Evolutionary conservation across 2,888 invertebrate genomes (phyloP).

Genomic region (Erebia ligea): DNA sequence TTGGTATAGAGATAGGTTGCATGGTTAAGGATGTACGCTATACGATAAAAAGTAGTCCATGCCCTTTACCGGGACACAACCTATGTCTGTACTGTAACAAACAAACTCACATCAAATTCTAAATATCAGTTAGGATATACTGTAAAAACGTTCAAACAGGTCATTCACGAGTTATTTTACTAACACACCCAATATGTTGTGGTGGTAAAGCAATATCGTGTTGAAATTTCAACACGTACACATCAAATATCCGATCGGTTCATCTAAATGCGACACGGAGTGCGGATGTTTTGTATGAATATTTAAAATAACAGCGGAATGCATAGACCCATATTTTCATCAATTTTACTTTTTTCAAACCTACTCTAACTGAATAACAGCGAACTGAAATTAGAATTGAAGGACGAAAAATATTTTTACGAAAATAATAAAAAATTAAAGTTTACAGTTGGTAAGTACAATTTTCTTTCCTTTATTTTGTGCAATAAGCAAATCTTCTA

Average conservation of each 20-base stretch:
- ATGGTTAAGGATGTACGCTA: no score
- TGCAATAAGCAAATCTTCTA: no score
- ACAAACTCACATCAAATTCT: no score
- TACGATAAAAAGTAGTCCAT: no score
- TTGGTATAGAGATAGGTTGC: no score
- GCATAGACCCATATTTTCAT: conserved; percentile 9
- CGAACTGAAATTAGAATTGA: not conserved
- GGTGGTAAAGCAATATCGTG: conserved; percentile 50
- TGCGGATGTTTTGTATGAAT: conserved; percentile 22
- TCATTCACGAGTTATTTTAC: conserved; percentile 39
- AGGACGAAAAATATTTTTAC: not conserved
- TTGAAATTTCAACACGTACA: conserved; percentile 46
- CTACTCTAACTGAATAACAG: not conserved
- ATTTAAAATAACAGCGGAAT: conserved; percentile 31
- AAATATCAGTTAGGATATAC: no score
- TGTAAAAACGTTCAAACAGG: no score
- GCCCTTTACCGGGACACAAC: no score
- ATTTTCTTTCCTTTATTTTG: no score
- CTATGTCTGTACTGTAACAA: no score
- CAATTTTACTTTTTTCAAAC: no score
- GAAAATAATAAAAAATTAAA: not conserved
- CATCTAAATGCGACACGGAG: conserved; percentile 34
- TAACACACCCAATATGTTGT: conserved; percentile 43
- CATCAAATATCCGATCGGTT: conserved; percentile 35
- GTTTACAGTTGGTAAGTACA: no score